These are phyloP conservation scores for Catostomus latipinnis DNA, from an alignment of 2,797 vertebrate genomes.

Conservation along the genomic window DNA sequence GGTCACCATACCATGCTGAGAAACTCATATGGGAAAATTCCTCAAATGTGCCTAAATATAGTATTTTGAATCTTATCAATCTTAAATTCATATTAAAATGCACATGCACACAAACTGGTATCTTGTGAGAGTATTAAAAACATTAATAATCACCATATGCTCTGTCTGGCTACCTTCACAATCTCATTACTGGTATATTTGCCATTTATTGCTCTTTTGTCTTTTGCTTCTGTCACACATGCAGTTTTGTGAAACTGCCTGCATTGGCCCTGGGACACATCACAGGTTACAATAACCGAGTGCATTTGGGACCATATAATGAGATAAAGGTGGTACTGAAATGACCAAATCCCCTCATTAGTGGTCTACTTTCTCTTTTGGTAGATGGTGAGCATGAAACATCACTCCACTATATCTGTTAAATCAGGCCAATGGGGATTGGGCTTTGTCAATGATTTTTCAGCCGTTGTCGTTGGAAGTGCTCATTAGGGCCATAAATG, in stretches of 20 bases:
- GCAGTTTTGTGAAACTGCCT: conserved; percentile 8
- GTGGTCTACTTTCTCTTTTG: conserved; percentile 36
- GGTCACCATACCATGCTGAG: background rate
- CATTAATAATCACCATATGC: conserved; percentile 15
- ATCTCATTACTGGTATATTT: conserved; percentile 24
- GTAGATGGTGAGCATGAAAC: conserved; percentile 50
- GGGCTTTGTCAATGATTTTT: conserved; percentile 62
- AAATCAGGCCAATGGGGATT: conserved; percentile 59
- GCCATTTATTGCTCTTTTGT: background rate
- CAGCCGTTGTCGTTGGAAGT: conserved; percentile 67
- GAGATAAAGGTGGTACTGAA: conserved; percentile 48
- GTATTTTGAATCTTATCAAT: background rate
- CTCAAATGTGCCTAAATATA: background rate
- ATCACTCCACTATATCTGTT: conserved; percentile 62
- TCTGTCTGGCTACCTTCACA: conserved; percentile 14
- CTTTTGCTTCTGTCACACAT: conserved; percentile 42
- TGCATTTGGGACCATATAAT: conserved; percentile 52
- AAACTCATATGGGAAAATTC: background rate
- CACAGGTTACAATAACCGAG: conserved; percentile 46
- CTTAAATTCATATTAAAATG: conserved; percentile 1
- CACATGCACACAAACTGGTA: background rate
- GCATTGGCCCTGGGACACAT: conserved; percentile 39
- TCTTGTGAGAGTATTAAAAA: conserved; percentile 18
- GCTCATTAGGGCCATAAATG: conserved; percentile 74
- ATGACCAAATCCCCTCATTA: conserved; percentile 57